Evolutionary conservation across 2,113 vertebrate genomes (phyloP).

Genomic region (Phyllostomus discolor): DNA sequence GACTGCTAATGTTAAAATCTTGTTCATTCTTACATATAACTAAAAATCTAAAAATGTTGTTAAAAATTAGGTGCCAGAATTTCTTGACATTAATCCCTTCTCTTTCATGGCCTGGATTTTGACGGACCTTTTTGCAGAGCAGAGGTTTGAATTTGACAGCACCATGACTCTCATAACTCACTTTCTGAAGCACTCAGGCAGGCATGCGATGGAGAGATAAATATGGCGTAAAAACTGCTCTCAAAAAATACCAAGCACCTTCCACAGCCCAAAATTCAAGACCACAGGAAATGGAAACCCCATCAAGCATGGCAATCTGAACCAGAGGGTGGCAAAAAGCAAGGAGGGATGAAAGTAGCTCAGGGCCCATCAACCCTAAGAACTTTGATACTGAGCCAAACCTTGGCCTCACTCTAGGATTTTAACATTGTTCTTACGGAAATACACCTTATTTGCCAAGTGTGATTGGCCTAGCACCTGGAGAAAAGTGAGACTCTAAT

Average conservation of each 20-base stretch:
- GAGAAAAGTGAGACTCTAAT: background rate
- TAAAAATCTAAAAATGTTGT: background rate
- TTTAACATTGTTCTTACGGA: background rate
- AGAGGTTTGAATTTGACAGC: background rate
- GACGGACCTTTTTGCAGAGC: background rate
- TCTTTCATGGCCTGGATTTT: background rate
- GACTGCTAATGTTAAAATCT: background rate
- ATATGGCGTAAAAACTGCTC: background rate
- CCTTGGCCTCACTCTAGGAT: background rate
- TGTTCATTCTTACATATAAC: background rate
- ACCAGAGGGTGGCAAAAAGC: background rate
- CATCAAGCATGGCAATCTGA: background rate
- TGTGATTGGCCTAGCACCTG: background rate
- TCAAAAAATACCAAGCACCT: background rate
- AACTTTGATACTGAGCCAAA: background rate
- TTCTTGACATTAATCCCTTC: background rate
- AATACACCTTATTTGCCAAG: background rate
- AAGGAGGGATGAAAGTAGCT: background rate
- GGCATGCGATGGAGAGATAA: background rate
- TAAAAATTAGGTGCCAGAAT: background rate
- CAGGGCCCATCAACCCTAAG: too few species aligned
- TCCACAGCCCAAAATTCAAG: background rate
- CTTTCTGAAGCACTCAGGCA: too few species aligned
- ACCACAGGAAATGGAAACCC: background rate
- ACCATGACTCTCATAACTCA: background rate